These are phyloP conservation scores for Mus minutoides DNA, from an alignment of 2,797 vertebrate species.

Conservation along the genomic window DNA sequence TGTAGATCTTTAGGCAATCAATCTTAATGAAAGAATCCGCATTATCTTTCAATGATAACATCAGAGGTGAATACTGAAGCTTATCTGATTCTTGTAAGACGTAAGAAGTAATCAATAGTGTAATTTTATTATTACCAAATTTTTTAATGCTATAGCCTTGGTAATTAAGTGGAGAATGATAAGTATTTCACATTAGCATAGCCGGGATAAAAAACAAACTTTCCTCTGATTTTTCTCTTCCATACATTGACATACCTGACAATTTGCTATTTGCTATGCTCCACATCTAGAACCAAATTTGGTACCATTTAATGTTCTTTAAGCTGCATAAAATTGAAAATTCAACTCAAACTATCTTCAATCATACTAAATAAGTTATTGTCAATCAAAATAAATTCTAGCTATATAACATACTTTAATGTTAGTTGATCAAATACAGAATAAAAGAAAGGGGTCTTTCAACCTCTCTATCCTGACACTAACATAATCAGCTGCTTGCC, in stretches of 20 bases:
- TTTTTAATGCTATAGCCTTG: background rate
- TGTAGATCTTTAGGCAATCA: background rate
- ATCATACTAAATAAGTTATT: constrained; percentile 28
- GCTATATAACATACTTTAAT: background rate
- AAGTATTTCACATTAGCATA: constrained; percentile 1
- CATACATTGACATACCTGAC: background rate
- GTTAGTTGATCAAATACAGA: background rate
- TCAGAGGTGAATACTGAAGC: constrained; percentile 11
- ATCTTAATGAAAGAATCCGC: background rate
- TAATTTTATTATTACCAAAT: constrained; percentile 21
- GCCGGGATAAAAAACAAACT: constrained; percentile 34
- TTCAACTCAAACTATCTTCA: constrained; percentile 11
- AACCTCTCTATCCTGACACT: constrained; percentile 32
- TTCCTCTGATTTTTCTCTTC: constrained; percentile 13
- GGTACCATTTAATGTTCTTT: constrained; percentile 12
- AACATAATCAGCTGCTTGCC: background rate
- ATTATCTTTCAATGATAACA: constrained; percentile 16
- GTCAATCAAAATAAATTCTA: constrained; percentile 26
- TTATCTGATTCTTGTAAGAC: constrained; percentile 31
- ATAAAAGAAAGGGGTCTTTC: background rate
- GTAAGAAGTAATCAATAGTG: background rate
- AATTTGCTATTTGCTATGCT: constrained; percentile 1
- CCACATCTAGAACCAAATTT: background rate
- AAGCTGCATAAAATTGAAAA: constrained; percentile 45
- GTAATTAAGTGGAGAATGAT: background rate